Conservation (phyloP, 2,113 vertebrate genomes). For the Ceyx margarethae region DNA sequence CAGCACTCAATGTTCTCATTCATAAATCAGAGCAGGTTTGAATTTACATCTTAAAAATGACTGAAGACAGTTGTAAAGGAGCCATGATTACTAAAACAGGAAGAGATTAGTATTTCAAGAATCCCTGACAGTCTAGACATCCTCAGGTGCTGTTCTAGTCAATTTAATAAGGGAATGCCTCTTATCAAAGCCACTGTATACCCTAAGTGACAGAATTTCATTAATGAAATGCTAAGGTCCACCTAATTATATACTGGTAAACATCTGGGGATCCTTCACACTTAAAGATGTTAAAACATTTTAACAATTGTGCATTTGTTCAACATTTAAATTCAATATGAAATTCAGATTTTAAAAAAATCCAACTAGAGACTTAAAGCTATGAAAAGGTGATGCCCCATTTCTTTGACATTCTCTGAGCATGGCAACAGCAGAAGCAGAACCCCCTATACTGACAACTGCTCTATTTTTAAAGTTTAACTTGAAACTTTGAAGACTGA, state of each 20-base stretch:
- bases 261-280: neutral
- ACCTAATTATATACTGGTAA: neutral
- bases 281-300: neutral
- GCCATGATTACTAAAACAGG: neutral
- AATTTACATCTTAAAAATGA: neutral
- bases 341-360: neutral
- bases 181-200: neutral
- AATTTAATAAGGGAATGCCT: neutral
- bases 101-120: neutral
- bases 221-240: neutral
- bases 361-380: neutral
- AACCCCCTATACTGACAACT: neutral
- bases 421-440: neutral
- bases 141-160: neutral
- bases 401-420: neutral
- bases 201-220: neutral
- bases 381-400: neutral
- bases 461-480: slow-evolving; percentile 60
- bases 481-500: slow-evolving; percentile 54
- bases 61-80: neutral
- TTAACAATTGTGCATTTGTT: neutral
- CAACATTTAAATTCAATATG: neutral
- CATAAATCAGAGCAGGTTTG: neutral
- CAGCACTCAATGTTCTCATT: neutral
- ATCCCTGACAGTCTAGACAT: neutral